A percentile compares a stretch with the other conserved stretches of the same genome.
Conservation (phyloP, 1,140 invertebrate species). For the Rhynchophorus ferrugineus region DNA sequence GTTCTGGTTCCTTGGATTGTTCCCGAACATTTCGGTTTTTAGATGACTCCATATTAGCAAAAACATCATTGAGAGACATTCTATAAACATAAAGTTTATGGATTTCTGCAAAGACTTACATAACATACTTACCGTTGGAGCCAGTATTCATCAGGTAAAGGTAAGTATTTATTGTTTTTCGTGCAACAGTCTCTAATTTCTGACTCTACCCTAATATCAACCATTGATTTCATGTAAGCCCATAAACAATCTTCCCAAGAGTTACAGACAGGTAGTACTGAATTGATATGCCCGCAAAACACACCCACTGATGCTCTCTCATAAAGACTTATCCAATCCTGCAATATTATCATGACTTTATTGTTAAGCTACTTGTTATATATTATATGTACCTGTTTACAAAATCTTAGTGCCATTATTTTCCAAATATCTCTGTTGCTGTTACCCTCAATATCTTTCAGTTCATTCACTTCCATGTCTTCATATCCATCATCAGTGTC, state of each 20-base stretch:
- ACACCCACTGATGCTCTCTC: slow-evolving; percentile 34
- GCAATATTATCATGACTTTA: slow-evolving; percentile 16
- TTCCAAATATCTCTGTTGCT: slow-evolving; percentile 88
- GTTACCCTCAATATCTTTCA: slow-evolving; percentile 69
- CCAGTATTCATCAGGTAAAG: slow-evolving; percentile 71
- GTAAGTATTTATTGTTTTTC: slow-evolving; percentile 43
- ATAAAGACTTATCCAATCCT: slow-evolving; percentile 29
- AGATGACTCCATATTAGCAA: slow-evolving; percentile 53
- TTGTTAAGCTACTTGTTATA: too few species aligned
- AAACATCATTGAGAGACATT: slow-evolving; percentile 64
- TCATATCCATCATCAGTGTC: slow-evolving; percentile 25
- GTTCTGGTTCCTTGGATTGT: slow-evolving; percentile 51
- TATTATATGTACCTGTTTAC: slow-evolving; percentile 41
- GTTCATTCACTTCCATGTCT: slow-evolving; percentile 25
- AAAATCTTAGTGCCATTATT: slow-evolving; percentile 69
- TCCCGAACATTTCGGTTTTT: slow-evolving; percentile 45
- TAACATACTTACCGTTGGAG: slow-evolving; percentile 53
- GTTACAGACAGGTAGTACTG: slow-evolving; percentile 63
- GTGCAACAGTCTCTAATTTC: slow-evolving; percentile 45
- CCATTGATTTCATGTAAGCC: slow-evolving; percentile 75
- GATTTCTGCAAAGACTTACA: neutral
- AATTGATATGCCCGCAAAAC: slow-evolving; percentile 75
- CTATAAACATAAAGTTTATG: slow-evolving; percentile 35
- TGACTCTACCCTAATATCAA: slow-evolving; percentile 79
- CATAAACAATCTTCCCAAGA: slow-evolving; percentile 88